Evolutionary conservation across 2,888 invertebrate species (phyloP).

Genomic region (Caenorhabditis sinica): DNA sequence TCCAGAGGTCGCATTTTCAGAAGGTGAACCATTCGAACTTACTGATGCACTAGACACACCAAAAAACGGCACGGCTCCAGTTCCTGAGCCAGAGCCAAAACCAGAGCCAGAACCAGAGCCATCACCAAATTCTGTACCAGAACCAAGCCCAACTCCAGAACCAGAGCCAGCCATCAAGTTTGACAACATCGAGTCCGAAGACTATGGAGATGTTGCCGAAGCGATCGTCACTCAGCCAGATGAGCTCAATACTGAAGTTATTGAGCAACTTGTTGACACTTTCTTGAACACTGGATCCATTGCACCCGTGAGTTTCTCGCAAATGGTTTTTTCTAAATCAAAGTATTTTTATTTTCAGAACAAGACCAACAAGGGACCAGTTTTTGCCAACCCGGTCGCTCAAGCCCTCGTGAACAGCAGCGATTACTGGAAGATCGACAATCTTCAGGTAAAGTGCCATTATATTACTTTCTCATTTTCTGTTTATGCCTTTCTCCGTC

Average conservation of each 20-base stretch:
- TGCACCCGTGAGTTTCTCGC: conserved; percentile 12
- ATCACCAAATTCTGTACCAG: conserved; percentile 51
- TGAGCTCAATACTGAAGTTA: conserved; percentile 81
- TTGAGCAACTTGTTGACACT: conserved; percentile 80
- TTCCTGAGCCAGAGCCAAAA: conserved; percentile 64
- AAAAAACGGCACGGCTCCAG: conserved; percentile 57
- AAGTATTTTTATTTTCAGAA: conserved; percentile 34
- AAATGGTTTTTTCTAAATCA: not conserved
- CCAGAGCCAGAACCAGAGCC: conserved; percentile 73
- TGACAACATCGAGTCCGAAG: conserved; percentile 78
- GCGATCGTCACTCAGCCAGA: conserved; percentile 75
- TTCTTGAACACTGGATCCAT: conserved; percentile 81
- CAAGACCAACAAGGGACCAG: conserved; percentile 64
- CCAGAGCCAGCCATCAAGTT: conserved; percentile 80
- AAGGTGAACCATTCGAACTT: conserved; percentile 69
- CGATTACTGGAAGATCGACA: conserved; percentile 79
- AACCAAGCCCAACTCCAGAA: conserved; percentile 65
- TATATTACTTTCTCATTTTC: conserved; percentile 21
- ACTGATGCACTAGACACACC: conserved; percentile 61
- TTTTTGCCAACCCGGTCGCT: conserved; percentile 77
- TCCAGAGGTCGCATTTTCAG: conserved; percentile 61
- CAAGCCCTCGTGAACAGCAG: conserved; percentile 80
- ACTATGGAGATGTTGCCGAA: conserved; percentile 78
- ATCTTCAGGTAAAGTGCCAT: conserved; percentile 71
- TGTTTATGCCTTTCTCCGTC: not conserved